Conservation (phyloP, 2,888 invertebrate genomes). For the Mystacides longicornis region DNA sequence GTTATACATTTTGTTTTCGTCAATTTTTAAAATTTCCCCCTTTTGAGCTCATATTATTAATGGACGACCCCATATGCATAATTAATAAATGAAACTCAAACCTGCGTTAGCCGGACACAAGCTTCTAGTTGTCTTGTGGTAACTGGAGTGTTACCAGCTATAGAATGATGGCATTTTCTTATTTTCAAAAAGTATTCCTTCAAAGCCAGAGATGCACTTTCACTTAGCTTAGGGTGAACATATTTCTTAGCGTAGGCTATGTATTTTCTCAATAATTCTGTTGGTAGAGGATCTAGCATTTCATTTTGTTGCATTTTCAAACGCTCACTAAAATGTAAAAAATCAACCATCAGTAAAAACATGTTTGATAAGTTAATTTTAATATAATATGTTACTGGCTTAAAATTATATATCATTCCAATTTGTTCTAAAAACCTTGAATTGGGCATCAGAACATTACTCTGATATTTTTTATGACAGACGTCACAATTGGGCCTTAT, state of each 20-base stretch:
- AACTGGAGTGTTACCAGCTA: conserved; percentile 63
- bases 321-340: conserved; percentile 45
- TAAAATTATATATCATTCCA: too few relatives aligned
- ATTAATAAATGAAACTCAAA: too few relatives aligned
- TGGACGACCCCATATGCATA: too few relatives aligned
- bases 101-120: conserved; percentile 75
- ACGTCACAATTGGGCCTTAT: too few relatives aligned
- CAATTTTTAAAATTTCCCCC: background rate
- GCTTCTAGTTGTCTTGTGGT: conserved; percentile 87
- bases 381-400: too few relatives aligned
- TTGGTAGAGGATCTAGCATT: conserved; percentile 63
- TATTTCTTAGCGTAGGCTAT: conserved; percentile 86
- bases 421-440: too few relatives aligned
- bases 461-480: too few relatives aligned
- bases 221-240: conserved; percentile 70
- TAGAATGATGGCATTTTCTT: conserved; percentile 56
- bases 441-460: too few relatives aligned
- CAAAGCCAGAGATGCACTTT: conserved; percentile 62
- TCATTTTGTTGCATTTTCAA: conserved; percentile 55
- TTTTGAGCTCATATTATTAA: too few relatives aligned
- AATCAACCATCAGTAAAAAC: too few relatives aligned
- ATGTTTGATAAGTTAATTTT: too few relatives aligned
- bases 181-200: conserved; percentile 77
- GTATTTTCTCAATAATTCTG: conserved; percentile 76
- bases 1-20: background rate